Evolutionary conservation across 2,797 vertebrate genomes (phyloP), one percentile per base, ranked within the genome.

Genomic region (Liasis olivaceus): DNA sequence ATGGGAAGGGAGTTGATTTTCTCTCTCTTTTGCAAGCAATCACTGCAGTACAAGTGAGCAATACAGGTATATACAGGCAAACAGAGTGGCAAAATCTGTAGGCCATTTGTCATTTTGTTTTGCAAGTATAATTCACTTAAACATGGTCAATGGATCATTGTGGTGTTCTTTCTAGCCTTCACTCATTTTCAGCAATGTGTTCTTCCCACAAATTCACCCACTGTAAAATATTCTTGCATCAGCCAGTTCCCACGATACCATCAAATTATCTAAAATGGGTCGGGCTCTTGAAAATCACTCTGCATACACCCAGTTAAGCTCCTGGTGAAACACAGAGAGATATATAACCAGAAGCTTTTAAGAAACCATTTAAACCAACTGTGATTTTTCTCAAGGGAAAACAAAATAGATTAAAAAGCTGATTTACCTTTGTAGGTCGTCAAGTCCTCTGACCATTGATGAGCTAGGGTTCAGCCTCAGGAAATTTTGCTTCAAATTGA

Each of bases 401-500:
- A 47, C 24, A 15, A 85, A 31, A 17, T 2, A 17, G 15, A 9
- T 59, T 31, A 77, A 84, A 24, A 17, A 87, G 56, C n/a, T 84
- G 11, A 31, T 63, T 98, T 98, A 99, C 99, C 99, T 99, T 97
- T 99, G 99, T 88, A 99, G 98, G 94, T 99, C 99, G 92, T 97
- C 97, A 93, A 99, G 98, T 1, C 98, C 98, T 94, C 98, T 97
- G 95, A 98, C 98, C 47, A 98, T 95, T 1, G 98, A 97, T 5
- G 97, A 96, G 81, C 92, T 95, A 36, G 97, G 96, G 60, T 94
- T 97, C 66, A 97, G 96, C 94, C 97, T 96, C 96, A 99, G 98
- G 95, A 99, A 99, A 97, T 99, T 99, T 96, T 99, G 99, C 97
- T 99, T 99, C 95, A 99, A 98, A 96, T 99, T 99, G 96, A 99